These are phyloP conservation scores for Gallinago undulata DNA, from an alignment of 2,113 vertebrate species.

Conservation along the genomic window DNA sequence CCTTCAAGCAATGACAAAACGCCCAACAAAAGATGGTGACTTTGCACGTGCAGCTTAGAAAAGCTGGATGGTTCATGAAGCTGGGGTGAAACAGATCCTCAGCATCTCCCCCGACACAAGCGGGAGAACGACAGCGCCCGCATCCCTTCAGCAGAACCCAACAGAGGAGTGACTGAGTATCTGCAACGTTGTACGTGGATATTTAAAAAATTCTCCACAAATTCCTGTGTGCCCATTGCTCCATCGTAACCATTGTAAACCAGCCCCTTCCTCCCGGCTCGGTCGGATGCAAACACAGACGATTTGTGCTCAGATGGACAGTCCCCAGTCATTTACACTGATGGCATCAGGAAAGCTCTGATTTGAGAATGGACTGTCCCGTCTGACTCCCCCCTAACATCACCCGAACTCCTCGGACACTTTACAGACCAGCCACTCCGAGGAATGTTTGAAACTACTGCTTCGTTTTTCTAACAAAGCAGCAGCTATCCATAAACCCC, in stretches of 20 bases:
- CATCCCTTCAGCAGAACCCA: neutral
- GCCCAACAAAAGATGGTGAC: neutral
- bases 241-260: neutral
- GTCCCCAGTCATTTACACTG: neutral
- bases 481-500: neutral
- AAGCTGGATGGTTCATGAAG: rapidly evolving
- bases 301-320: no score
- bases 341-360: rapidly evolving
- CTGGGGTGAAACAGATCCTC: neutral
- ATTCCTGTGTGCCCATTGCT: neutral
- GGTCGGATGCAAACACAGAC: neutral
- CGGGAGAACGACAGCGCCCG: rapidly evolving
- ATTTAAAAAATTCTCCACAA: rapidly evolving
- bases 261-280: neutral
- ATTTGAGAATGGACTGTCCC: neutral
- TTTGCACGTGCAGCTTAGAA: neutral
- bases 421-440: neutral
- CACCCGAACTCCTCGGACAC: neutral
- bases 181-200: rapidly evolving
- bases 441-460: neutral
- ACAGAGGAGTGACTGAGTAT: rapidly evolving
- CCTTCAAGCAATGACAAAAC: neutral
- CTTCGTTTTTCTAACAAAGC: neutral
- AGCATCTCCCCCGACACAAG: rapidly evolving
- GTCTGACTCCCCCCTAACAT: no score